phyloP scores from a whole-genome alignment of 2,797 vertebrate genomes.

The Pipistrellus pygmaeus region DNA sequence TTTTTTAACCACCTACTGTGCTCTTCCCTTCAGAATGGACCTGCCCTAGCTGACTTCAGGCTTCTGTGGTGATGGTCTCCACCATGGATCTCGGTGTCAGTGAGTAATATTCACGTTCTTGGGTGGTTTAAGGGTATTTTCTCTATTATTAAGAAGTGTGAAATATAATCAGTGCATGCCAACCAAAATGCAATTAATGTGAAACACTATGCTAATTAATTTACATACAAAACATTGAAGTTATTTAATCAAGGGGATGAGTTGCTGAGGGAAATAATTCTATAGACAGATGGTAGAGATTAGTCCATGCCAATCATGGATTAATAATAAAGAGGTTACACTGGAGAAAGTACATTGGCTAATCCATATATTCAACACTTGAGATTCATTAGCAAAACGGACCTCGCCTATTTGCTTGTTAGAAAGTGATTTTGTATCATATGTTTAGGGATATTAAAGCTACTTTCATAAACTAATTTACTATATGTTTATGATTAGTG shows the following conservation, averaged over 20 bases:
- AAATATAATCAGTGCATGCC: neutral
- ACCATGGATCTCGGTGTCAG: neutral
- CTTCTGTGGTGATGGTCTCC: fast-evolving
- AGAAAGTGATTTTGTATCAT: neutral
- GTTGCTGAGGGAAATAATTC: neutral
- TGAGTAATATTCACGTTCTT: fast-evolving
- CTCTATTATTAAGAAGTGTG: neutral
- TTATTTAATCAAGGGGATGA: neutral
- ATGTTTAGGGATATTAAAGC: neutral
- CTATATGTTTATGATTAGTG: neutral
- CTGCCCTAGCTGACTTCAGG: fast-evolving
- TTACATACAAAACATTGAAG: neutral
- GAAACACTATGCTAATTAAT: neutral
- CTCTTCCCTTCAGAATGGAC: neutral
- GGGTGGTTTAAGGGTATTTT: neutral
- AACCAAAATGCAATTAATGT: neutral
- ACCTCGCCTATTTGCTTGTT: too few species aligned
- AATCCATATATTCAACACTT: too few species aligned
- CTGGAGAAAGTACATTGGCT: neutral
- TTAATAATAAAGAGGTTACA: neutral
- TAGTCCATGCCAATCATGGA: neutral
- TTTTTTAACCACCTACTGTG: neutral
- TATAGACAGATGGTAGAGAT: neutral
- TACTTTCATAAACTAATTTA: neutral
- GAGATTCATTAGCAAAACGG: neutral